Conservation (phyloP, 2,888 invertebrate species). For the Spisula subtruncata region DNA sequence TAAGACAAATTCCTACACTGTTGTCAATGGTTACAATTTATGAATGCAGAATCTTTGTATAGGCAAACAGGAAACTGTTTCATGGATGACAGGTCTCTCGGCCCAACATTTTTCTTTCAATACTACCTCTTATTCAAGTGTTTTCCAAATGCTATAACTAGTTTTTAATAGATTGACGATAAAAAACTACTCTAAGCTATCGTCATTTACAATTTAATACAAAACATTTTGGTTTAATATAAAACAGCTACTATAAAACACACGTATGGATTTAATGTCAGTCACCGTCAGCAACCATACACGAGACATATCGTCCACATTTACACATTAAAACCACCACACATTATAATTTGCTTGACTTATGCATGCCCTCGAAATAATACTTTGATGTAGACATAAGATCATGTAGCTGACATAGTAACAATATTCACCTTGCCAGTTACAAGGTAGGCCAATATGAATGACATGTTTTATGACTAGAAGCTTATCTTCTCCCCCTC, state of each 20-base stretch:
- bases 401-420: slow-evolving; percentile 22
- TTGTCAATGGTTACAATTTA: slow-evolving; percentile 33
- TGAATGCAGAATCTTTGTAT: slow-evolving; percentile 28
- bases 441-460: not conserved
- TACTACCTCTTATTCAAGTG: not conserved
- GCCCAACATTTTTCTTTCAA: not conserved
- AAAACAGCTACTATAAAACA: not conserved
- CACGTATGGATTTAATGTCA: not conserved
- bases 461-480: slow-evolving; percentile 12
- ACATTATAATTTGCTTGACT: slow-evolving; percentile 19
- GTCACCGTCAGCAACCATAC: not conserved
- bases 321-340: not conserved
- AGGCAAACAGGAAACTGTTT: slow-evolving; percentile 38
- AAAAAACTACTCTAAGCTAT: not conserved
- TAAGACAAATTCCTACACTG: slow-evolving; percentile 17
- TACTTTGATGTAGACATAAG: slow-evolving; percentile 15
- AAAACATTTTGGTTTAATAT: not conserved
- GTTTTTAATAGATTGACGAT: slow-evolving; percentile 8
- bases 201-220: slow-evolving; percentile 8
- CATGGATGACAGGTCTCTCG: slow-evolving; percentile 19
- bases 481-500: not conserved
- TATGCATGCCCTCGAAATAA: slow-evolving; percentile 9
- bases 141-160: not conserved
- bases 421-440: not conserved
- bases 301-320: slow-evolving; percentile 9